phyloP scores from a whole-genome alignment of 1,140 invertebrate species.

The Triops cancriformis region DNA sequence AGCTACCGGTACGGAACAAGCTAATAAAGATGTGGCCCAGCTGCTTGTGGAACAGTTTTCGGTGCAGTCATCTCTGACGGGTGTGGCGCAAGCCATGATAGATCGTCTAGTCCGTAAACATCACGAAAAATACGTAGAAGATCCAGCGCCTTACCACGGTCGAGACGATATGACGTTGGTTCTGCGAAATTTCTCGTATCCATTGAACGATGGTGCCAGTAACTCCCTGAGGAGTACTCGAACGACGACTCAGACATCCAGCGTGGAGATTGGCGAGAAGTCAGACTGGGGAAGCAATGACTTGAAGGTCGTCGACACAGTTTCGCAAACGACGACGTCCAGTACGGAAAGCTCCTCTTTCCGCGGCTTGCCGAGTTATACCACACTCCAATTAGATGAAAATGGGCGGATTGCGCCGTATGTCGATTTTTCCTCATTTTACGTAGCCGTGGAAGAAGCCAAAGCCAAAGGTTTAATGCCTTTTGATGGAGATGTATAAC shows the following conservation, averaged over 20 bases:
- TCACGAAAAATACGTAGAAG: constrained; percentile 66
- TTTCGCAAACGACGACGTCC: constrained; percentile 32
- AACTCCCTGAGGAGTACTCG: constrained; percentile 37
- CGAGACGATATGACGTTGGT: constrained; percentile 74
- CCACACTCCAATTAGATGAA: constrained; percentile 42
- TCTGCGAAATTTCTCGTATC: constrained; percentile 77
- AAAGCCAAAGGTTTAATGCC: constrained; percentile 31
- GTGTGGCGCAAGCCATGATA: constrained; percentile 77
- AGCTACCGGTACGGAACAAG: constrained; percentile 64
- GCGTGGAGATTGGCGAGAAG: neutral
- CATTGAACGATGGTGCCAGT: constrained; percentile 42
- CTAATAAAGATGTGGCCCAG: constrained; percentile 68
- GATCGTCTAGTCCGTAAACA: constrained; percentile 76
- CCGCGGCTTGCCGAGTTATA: constrained; percentile 24
- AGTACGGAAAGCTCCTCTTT: constrained; percentile 28
- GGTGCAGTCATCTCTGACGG: constrained; percentile 64
- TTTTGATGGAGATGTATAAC: neutral
- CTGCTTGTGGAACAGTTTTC: constrained; percentile 73
- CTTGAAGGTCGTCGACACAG: constrained; percentile 11
- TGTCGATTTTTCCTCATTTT: constrained; percentile 77
- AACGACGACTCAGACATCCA: constrained; percentile 36
- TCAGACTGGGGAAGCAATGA: neutral
- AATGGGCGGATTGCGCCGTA: constrained; percentile 66
- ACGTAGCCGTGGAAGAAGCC: constrained; percentile 57
- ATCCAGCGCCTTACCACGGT: constrained; percentile 43